These are phyloP conservation scores for Hoplostethus mediterraneus DNA, from an alignment of 2,797 vertebrate genomes.

Conservation along the genomic window DNA sequence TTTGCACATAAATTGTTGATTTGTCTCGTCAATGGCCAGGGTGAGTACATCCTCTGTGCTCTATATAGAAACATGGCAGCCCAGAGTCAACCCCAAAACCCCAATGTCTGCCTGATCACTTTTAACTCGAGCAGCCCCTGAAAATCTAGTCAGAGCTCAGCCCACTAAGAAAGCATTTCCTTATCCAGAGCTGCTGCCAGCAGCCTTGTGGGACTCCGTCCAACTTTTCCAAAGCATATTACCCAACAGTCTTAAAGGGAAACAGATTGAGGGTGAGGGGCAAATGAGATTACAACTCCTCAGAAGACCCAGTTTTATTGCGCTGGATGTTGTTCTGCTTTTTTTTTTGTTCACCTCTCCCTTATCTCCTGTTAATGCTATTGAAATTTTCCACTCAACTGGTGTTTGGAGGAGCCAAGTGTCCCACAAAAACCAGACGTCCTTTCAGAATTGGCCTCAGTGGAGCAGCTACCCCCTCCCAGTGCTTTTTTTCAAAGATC, in stretches of 20 bases:
- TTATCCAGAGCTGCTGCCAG: constrained; percentile 62
- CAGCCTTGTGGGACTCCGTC: constrained; percentile 48
- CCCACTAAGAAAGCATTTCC: constrained; percentile 49
- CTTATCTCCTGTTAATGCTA: constrained; percentile 60
- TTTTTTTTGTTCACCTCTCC: constrained; percentile 13
- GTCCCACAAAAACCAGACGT: constrained; percentile 51
- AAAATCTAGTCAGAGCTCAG: constrained; percentile 35
- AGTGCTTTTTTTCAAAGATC: constrained; percentile 5
- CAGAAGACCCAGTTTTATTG: constrained; percentile 61
- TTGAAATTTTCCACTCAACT: constrained; percentile 72
- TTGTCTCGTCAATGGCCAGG: not conserved
- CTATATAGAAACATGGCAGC: not conserved
- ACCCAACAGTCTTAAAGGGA: constrained; percentile 77
- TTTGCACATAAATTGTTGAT: not conserved
- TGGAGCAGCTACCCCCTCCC: constrained; percentile 2
- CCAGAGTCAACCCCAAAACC: not conserved
- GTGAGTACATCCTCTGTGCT: not conserved
- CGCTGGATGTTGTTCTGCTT: constrained; percentile 46
- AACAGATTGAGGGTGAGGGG: constrained; percentile 69
- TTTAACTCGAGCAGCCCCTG: constrained; percentile 39
- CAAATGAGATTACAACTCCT: constrained; percentile 65
- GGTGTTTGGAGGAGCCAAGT: constrained; percentile 51
- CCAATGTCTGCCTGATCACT: not conserved
- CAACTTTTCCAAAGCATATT: constrained; percentile 72
- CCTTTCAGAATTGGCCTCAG: constrained; percentile 31